phyloP scores from a whole-genome alignment of 2,888 invertebrate genomes.

The Spilosoma lubricipeda region DNA sequence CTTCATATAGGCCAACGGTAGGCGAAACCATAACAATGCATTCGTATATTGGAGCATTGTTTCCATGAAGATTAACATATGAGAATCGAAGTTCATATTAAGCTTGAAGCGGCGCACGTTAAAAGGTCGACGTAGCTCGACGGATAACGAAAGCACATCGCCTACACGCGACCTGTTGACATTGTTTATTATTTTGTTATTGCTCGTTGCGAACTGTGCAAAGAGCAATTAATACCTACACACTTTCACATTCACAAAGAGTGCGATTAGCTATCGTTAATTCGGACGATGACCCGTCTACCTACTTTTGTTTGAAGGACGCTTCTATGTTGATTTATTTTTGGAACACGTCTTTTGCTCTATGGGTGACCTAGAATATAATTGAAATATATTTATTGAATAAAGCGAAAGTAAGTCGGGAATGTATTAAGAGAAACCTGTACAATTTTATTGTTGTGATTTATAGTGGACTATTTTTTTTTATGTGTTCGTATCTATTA shows the following conservation, averaged over 20 bases:
- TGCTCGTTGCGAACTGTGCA: conserved; percentile 65
- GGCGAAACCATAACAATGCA: neutral
- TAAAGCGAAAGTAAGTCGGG: too few relatives aligned
- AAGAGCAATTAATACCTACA: conserved; percentile 78
- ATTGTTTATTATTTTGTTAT: conserved; percentile 76
- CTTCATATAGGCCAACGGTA: neutral
- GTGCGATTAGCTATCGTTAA: conserved; percentile 58
- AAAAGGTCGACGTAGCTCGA: conserved; percentile 24
- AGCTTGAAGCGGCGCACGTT: conserved; percentile 11
- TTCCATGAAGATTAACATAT: conserved; percentile 4
- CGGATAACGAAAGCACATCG: conserved; percentile 48
- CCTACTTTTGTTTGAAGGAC: conserved; percentile 71
- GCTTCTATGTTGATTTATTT: conserved; percentile 43
- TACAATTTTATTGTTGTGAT: neutral
- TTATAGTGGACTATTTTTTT: neutral
- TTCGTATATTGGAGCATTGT: neutral
- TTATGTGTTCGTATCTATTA: neutral
- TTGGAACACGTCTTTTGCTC: conserved; percentile 49
- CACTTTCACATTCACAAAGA: conserved; percentile 72
- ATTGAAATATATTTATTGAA: neutral
- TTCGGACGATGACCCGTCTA: conserved; percentile 70
- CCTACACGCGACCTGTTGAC: conserved; percentile 75
- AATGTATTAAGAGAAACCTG: neutral
- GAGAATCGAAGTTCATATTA: conserved; percentile 18
- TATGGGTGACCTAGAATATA: neutral